Percentiles rank a stretch among this genome's conserved stretches.
These are phyloP conservation scores for Resseliella maxima DNA, from an alignment of 2,888 invertebrate genomes.

Conservation along the genomic window DNA sequence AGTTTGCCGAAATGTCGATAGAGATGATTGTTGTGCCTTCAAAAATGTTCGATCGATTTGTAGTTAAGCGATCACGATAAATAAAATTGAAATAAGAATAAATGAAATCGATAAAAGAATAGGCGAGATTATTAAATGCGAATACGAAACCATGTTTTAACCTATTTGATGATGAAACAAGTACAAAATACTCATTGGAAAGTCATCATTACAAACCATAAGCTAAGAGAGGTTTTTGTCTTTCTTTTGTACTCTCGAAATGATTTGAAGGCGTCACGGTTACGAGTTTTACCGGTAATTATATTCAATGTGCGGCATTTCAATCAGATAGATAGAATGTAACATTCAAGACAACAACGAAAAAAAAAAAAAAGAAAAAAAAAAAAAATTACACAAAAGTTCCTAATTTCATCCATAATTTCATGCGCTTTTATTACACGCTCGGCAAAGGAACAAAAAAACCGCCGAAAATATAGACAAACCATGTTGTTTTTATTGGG, in stretches of 20 bases:
- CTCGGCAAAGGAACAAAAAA: not conserved
- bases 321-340: not conserved
- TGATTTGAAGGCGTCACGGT: slow-evolving; percentile 31
- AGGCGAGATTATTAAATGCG: not conserved
- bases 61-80: slow-evolving; percentile 3
- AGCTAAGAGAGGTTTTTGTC: not conserved
- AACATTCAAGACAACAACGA: not conserved
- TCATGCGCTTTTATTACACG: not conserved
- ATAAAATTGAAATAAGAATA: not conserved
- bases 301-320: slow-evolving; percentile 22
- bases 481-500: not conserved
- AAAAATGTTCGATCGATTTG: not conserved
- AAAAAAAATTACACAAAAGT: not conserved
- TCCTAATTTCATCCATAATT: slow-evolving; percentile 51
- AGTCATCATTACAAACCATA: slow-evolving; percentile 40
- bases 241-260: slow-evolving; percentile 10
- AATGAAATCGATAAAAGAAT: not conserved
- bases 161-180: not conserved
- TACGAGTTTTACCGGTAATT: slow-evolving; percentile 34
- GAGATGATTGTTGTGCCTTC: not conserved
- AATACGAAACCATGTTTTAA: not conserved
- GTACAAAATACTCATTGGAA: not conserved
- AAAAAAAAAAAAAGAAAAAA: too few relatives aligned
- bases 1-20: not conserved
- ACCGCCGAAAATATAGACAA: not conserved